A percentile compares a stretch with the other conserved stretches of the same genome.
Conservation (phyloP, 2,113 vertebrate genomes). For the Ciconia stormi region DNA sequence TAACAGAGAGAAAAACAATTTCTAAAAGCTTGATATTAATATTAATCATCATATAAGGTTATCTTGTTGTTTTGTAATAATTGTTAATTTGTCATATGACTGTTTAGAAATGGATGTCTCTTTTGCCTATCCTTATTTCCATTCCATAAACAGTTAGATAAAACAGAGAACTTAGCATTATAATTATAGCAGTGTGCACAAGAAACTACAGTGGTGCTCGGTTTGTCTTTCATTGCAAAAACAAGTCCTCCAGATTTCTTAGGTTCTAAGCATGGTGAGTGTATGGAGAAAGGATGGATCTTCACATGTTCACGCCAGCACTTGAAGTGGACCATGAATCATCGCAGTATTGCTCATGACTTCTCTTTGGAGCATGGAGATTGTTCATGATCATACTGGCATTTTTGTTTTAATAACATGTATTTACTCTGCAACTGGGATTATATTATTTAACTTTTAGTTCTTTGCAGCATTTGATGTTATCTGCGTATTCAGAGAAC, state of each 20-base stretch:
- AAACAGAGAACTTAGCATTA: neutral
- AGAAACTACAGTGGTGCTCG: neutral
- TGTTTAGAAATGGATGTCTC: neutral
- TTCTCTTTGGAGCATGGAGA: neutral
- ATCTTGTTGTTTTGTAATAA: neutral
- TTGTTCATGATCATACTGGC: neutral
- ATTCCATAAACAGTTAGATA: neutral
- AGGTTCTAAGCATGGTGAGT: neutral
- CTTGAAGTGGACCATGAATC: neutral
- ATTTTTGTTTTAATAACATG: neutral
- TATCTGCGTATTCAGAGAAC: neutral
- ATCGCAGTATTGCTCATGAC: neutral
- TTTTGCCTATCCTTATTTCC: neutral
- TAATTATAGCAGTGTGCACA: neutral
- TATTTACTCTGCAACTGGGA: neutral
- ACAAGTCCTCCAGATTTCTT: neutral
- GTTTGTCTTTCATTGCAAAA: neutral
- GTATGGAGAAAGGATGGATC: neutral
- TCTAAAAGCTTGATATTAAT: neutral
- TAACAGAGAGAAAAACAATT: neutral
- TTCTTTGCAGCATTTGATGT: neutral
- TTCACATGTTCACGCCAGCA: neutral
- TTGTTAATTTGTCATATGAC: neutral
- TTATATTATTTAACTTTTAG: neutral
- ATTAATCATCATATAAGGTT: neutral